phyloP scores from a whole-genome alignment of 2,888 invertebrate species.

The Peribatodes rhomboidaria region DNA sequence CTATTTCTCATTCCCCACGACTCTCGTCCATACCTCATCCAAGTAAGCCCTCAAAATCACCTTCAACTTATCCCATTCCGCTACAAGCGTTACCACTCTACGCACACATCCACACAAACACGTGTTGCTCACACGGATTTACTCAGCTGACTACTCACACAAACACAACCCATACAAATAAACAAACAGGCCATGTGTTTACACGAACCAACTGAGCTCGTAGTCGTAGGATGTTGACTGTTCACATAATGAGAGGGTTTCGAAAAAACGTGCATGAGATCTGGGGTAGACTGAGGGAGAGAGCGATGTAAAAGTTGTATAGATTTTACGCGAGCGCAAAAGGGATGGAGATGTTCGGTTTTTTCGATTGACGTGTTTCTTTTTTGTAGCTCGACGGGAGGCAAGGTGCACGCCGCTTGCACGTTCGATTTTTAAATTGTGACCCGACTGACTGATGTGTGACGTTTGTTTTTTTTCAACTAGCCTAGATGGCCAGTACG shows the following conservation, averaged over 20 bases:
- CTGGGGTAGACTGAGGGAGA: constrained; percentile 65
- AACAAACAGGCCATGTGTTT: constrained; percentile 64
- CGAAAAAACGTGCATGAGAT: constrained; percentile 77
- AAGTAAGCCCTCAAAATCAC: constrained; percentile 41
- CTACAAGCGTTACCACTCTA: constrained; percentile 39
- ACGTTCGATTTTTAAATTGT: constrained; percentile 79
- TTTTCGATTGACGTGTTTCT: constrained; percentile 68
- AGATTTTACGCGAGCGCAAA: constrained; percentile 49
- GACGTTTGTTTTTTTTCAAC: constrained; percentile 56
- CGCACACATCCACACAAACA: constrained; percentile 54
- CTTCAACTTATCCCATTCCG: constrained; percentile 39
- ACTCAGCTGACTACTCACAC: constrained; percentile 80
- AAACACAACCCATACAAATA: constrained; percentile 54
- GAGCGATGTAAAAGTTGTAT: constrained; percentile 45
- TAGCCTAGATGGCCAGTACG: constrained; percentile 24
- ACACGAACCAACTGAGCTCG: constrained; percentile 57
- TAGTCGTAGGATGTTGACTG: constrained; percentile 69
- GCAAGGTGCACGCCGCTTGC: constrained; percentile 74
- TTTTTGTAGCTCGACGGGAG: constrained; percentile 80
- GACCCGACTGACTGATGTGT: constrained; percentile 75
- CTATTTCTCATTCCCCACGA: constrained; percentile 30
- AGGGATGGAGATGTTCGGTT: constrained; percentile 61
- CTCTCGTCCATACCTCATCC: constrained; percentile 30
- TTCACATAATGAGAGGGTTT: constrained; percentile 79
- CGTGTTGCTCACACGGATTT: constrained; percentile 63